Evolutionary conservation across 2,113 vertebrate species (phyloP), one percentile per base, ranked within the genome.

Genomic region (Forbesichthys agassizii): DNA sequence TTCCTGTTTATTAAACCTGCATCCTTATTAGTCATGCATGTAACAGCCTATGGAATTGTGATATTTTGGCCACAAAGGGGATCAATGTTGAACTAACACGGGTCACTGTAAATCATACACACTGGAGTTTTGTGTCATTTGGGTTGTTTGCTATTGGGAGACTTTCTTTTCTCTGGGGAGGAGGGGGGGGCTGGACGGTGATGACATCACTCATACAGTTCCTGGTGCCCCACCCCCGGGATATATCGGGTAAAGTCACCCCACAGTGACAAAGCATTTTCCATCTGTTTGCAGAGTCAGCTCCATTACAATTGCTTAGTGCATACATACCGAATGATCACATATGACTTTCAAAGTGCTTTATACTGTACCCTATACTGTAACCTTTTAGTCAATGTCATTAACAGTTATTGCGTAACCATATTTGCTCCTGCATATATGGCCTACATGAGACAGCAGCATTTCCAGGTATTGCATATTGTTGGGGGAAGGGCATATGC

Each of bases 211-310:
- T 2, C 68, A 70, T 60, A 75, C 64, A 76, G 12, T 70, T 73
- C 71, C 69, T 73, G 68, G 36, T 74, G 61, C 36, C 36, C 36
- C 36, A 42, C 78, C 52, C 14, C 64, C 57, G 66, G 70, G 76
- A 74, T 77, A 75, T 77, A 74, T 84, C 62, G 72, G 82, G 79
- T 81, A 64, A 81, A 80, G 69, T 80, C 73, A 68, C 54, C 74
- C 66, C 67, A 61, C 3, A 51, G 79, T 88, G 82, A 84, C 75
- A 73, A 74, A 81, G 84, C 85, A 85, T 49, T 79, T 86, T 87
- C 71, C 16, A 36, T 33, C 49, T 14, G 10, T 53, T 68, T 56
- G 75, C 74, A 67, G 51, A 55, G 61, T 66, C 69, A 70, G 66
- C 61, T 67, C 63, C 20, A 20, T 46, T 36, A 49, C 36, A 42